These are phyloP conservation scores for Dasypus novemcinctus DNA, from an alignment of 2,113 vertebrate species.

Conservation along the genomic window DNA sequence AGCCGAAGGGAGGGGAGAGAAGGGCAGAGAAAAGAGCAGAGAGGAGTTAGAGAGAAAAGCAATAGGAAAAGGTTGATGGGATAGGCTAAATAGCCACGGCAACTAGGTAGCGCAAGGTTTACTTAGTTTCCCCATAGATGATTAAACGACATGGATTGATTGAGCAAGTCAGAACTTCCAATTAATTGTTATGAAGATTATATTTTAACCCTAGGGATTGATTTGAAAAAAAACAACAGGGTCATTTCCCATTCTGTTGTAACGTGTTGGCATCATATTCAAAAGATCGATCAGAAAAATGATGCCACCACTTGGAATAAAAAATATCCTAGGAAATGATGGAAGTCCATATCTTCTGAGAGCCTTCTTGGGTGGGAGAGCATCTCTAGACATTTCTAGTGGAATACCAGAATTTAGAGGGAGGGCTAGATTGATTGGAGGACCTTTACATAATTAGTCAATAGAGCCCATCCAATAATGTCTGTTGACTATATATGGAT, in stretches of 20 bases:
- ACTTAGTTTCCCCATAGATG: accelerated
- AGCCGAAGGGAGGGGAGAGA: background rate
- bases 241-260: background rate
- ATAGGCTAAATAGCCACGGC: background rate
- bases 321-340: background rate
- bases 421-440: background rate
- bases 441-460: background rate
- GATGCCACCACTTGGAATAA: background rate
- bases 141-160: background rate
- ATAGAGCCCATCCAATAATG: too few species aligned
- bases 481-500: too few species aligned
- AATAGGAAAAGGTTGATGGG: background rate
- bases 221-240: background rate
- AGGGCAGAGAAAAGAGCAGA: constrained; percentile 36
- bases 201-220: background rate
- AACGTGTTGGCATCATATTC: background rate
- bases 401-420: background rate
- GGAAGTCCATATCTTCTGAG: background rate
- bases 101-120: accelerated
- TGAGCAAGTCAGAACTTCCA: background rate
- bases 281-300: background rate
- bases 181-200: background rate
- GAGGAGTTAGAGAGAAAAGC: constrained; percentile 56
- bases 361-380: background rate
- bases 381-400: background rate